Conservation (phyloP, 2,113 vertebrate species). For the Martes martes region DNA sequence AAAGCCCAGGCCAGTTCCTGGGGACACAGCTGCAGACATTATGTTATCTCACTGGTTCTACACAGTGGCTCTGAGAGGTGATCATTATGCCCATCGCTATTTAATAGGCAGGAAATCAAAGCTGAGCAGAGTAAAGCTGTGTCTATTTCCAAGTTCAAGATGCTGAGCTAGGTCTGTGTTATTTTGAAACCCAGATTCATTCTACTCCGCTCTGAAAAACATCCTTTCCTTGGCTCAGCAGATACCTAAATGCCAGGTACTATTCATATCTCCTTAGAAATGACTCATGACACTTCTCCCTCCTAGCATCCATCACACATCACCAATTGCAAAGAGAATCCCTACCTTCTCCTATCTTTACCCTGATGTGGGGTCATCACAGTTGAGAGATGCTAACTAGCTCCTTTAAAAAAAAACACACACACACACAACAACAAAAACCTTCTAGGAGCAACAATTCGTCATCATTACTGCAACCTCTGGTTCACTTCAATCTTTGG, state of each 20-base stretch:
- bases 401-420: slow-evolving; percentile 41
- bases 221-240: background rate
- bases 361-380: slow-evolving; percentile 43
- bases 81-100: background rate
- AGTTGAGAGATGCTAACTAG: slow-evolving; percentile 66
- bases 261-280: background rate
- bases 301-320: background rate
- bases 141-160: background rate
- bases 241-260: background rate
- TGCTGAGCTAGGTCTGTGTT: background rate
- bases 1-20: background rate
- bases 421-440: background rate
- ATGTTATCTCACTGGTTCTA: background rate
- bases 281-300: background rate
- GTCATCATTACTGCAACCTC: slow-evolving; percentile 80
- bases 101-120: background rate
- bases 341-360: background rate
- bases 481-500: slow-evolving; percentile 72
- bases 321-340: background rate
- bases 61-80: background rate
- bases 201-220: background rate
- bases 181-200: background rate
- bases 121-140: background rate
- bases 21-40: background rate
- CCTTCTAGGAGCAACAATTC: slow-evolving; percentile 63